phyloP scores from a whole-genome alignment of 2,888 invertebrate genomes.

The Drosophila ezoana region DNA sequence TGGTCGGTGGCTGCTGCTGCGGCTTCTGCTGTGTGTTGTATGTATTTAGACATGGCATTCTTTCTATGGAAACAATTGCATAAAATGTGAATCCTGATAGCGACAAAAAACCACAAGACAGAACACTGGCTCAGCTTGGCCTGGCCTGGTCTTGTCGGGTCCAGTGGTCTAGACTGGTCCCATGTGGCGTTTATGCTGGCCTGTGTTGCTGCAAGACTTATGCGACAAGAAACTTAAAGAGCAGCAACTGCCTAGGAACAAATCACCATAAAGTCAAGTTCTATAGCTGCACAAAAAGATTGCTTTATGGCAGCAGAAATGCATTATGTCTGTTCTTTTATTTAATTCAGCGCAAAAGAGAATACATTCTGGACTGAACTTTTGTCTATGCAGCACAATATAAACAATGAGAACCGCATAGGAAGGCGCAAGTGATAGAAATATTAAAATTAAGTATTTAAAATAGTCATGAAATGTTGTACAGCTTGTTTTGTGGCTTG shows the following conservation, averaged over 20 bases:
- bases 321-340: slow-evolving; percentile 10
- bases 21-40: slow-evolving; percentile 12
- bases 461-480: neutral
- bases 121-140: slow-evolving; percentile 31
- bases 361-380: neutral
- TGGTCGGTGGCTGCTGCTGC: slow-evolving; percentile 26
- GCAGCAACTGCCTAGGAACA: slow-evolving; percentile 13
- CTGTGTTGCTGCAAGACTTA: slow-evolving; percentile 21
- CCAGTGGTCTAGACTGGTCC: slow-evolving; percentile 40
- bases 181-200: slow-evolving; percentile 47
- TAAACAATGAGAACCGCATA: slow-evolving; percentile 15
- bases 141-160: slow-evolving; percentile 14
- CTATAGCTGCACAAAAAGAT: slow-evolving; percentile 21
- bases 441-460: neutral
- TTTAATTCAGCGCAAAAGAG: neutral
- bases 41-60: slow-evolving; percentile 68
- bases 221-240: slow-evolving; percentile 30
- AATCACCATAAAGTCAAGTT: slow-evolving; percentile 53
- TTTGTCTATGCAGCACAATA: neutral
- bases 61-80: slow-evolving; percentile 69
- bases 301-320: slow-evolving; percentile 32
- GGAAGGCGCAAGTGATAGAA: neutral
- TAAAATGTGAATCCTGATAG: slow-evolving; percentile 81
- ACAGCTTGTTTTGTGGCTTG: neutral
- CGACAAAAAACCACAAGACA: slow-evolving; percentile 62